phyloP scores from a whole-genome alignment of 2,888 invertebrate species.

The Rhagium mordax region DNA sequence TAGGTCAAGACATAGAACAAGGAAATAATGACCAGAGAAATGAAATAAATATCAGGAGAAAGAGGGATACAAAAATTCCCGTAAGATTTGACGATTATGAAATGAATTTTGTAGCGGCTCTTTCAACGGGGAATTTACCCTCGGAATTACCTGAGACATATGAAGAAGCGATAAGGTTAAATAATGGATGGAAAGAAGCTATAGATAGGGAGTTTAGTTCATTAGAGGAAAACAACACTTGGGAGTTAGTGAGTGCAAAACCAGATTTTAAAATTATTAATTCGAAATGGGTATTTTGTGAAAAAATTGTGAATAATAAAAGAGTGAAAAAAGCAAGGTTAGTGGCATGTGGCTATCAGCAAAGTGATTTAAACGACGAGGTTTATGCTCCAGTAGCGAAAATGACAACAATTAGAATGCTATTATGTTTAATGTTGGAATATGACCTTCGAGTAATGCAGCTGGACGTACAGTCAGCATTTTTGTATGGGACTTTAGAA shows the following conservation, averaged over 20 bases:
- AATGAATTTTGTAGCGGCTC: not conserved
- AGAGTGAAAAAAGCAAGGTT: not conserved
- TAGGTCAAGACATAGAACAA: not conserved
- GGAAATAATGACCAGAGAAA: no score
- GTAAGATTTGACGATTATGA: not conserved
- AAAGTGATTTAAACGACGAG: constrained; percentile 6
- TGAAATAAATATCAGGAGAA: not conserved
- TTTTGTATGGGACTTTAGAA: constrained; percentile 2
- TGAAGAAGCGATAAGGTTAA: not conserved
- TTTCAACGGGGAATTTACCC: not conserved
- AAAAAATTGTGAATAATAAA: not conserved
- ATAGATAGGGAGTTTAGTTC: no score
- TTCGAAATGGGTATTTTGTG: not conserved
- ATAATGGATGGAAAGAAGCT: constrained; percentile 5
- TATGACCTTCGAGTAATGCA: not conserved
- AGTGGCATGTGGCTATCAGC: not conserved
- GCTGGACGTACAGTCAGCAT: not conserved
- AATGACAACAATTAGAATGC: not conserved
- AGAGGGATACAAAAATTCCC: not conserved
- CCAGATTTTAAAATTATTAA: not conserved
- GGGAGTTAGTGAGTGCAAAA: not conserved
- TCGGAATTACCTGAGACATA: not conserved
- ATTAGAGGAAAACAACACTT: not conserved
- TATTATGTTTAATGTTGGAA: not conserved
- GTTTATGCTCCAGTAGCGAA: not conserved